Percentiles rank a stretch among this genome's conserved stretches.
phyloP scores from a whole-genome alignment of 92 coral and sea anemone species.

The Bergia sp. region DNA sequence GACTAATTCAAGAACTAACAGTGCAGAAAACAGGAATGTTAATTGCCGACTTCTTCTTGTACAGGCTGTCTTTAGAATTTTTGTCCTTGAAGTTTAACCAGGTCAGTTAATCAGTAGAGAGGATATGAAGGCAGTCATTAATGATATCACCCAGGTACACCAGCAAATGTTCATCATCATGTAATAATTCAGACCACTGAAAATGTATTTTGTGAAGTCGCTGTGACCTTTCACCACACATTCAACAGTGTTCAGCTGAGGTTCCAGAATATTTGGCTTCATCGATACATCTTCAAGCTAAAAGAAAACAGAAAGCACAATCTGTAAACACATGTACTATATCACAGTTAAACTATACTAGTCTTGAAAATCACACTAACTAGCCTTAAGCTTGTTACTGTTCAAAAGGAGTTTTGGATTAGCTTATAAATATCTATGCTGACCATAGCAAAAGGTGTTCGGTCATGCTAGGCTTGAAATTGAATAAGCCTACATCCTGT shows the following conservation, averaged over 20 bases:
- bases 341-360: no score
- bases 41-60: background rate
- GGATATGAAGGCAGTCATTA: background rate
- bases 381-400: no score
- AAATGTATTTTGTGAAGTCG: background rate
- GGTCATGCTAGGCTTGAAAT: no score
- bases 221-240: slow-evolving; percentile 38
- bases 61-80: background rate
- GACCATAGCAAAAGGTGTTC: no score
- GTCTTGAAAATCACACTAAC: no score
- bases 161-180: slow-evolving; percentile 38
- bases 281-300: slow-evolving; percentile 43
- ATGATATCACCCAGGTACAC: slow-evolving; percentile 16
- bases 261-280: background rate
- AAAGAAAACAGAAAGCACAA: background rate
- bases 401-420: no score
- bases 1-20: background rate
- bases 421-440: no score
- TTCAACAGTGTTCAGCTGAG: slow-evolving; percentile 29
- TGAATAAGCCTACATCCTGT: no score
- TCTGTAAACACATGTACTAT: no score
- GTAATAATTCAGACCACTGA: slow-evolving; percentile 23
- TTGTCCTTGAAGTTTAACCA: background rate
- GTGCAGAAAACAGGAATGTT: background rate
- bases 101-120: background rate